These are phyloP conservation scores for Ormyrus labotus DNA, from an alignment of 2,888 invertebrate genomes.

Conservation along the genomic window DNA sequence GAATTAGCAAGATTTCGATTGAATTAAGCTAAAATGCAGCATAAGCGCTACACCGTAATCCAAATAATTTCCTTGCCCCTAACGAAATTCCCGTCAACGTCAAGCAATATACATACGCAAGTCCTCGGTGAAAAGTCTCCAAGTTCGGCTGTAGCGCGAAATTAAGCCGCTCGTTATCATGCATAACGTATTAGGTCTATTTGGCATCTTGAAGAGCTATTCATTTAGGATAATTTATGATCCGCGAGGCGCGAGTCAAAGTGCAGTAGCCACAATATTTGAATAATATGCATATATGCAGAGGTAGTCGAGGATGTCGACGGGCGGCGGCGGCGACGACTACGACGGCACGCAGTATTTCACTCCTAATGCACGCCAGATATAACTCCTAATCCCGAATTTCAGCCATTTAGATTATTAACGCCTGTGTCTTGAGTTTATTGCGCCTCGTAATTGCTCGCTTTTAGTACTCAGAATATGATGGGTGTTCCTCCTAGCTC, in stretches of 20 bases:
- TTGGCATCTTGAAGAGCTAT: conserved; percentile 50
- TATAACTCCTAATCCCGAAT: conserved; percentile 50
- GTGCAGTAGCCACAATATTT: conserved; percentile 49
- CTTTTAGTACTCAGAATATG: conserved; percentile 37
- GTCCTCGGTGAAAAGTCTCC: conserved; percentile 16
- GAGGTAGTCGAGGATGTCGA: neutral
- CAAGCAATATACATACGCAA: conserved; percentile 24
- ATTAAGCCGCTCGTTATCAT: conserved; percentile 47
- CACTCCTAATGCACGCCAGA: conserved; percentile 41
- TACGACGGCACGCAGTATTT: conserved; percentile 42
- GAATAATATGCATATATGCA: conserved; percentile 54
- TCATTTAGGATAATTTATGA: conserved; percentile 49
- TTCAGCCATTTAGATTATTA: conserved; percentile 54
- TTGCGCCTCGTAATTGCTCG: conserved; percentile 54
- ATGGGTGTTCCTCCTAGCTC: conserved; percentile 16
- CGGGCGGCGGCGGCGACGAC: conserved; percentile 21
- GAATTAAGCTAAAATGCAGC: no score
- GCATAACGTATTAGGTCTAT: conserved; percentile 49
- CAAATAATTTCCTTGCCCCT: neutral
- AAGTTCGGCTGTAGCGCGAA: conserved; percentile 20
- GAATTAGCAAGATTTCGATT: no score
- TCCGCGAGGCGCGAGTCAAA: conserved; percentile 21
- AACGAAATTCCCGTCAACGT: neutral
- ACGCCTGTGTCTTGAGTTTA: conserved; percentile 52
- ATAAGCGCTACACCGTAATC: no score